Conservation (phyloP, 2,888 invertebrate species). For the Netelia melanura region DNA sequence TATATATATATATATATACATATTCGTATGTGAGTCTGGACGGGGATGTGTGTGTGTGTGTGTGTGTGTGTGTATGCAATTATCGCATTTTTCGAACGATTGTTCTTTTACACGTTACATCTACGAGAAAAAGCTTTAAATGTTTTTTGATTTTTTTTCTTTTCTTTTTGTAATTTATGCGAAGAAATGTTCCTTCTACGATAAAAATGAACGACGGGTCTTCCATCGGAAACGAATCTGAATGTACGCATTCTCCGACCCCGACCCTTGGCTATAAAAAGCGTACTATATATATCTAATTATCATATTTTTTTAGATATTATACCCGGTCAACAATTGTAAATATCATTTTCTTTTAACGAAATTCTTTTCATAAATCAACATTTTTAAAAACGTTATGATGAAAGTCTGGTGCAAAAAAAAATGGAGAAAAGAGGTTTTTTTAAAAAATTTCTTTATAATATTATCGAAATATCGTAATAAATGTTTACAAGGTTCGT, state of each 20-base stretch:
- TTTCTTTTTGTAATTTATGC: slow-evolving; percentile 6
- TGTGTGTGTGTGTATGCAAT: neutral
- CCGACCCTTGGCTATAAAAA: slow-evolving; percentile 34
- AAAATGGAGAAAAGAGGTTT: no score
- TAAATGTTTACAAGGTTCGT: no score
- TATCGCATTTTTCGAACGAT: neutral
- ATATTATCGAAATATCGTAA: no score
- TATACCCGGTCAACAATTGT: no score
- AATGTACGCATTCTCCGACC: slow-evolving; percentile 25
- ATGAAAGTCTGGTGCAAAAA: no score
- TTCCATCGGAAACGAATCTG: neutral
- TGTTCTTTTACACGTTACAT: neutral
- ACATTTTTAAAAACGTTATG: no score
- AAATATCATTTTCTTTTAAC: no score
- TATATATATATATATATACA: no score
- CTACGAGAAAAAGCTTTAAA: neutral
- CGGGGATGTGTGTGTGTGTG: no score
- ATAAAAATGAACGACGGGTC: slow-evolving; percentile 17
- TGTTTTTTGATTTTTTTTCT: neutral
- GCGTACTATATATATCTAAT: neutral
- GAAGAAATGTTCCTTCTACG: slow-evolving; percentile 9
- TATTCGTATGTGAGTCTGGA: no score
- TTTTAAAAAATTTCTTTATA: no score
- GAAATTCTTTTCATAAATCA: no score
- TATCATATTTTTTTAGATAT: neutral